phyloP scores from a whole-genome alignment of 35 echinoderm and acorn worm species.

The Apostichopus californicus region DNA sequence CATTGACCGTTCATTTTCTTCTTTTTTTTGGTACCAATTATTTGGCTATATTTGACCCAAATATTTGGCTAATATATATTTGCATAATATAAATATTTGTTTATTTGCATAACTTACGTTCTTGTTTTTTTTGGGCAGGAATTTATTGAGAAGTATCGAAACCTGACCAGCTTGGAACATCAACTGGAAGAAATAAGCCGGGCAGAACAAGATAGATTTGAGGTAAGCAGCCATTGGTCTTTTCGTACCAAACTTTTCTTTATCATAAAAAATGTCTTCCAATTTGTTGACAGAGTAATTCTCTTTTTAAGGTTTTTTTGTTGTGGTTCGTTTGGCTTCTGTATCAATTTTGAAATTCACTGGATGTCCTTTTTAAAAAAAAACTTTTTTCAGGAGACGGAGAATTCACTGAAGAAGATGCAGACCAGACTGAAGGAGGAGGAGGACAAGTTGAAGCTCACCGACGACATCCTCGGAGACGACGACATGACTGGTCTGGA shows the following conservation, averaged over 20 bases:
- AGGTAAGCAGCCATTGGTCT: slow-evolving; percentile 53
- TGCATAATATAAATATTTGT: too few species aligned
- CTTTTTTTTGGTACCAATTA: too few species aligned
- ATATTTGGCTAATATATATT: too few species aligned
- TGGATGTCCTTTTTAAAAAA: too few species aligned
- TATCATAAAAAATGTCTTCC: background rate
- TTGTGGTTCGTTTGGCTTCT: too few species aligned
- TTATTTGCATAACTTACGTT: background rate
- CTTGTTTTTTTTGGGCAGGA: slow-evolving; percentile 47
- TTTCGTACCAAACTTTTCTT: background rate
- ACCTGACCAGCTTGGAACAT: slow-evolving; percentile 88
- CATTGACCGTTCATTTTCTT: background rate
- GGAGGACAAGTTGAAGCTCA: slow-evolving; percentile 68
- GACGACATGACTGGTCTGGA: slow-evolving; percentile 66
- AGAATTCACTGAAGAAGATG: slow-evolving; percentile 85
- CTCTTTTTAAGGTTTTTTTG: background rate
- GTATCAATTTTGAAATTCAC: too few species aligned
- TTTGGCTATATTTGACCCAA: too few species aligned
- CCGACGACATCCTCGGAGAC: slow-evolving; percentile 78
- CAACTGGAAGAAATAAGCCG: slow-evolving; percentile 87
- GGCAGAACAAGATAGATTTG: slow-evolving; percentile 97
- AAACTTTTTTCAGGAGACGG: slow-evolving; percentile 72
- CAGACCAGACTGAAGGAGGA: slow-evolving; percentile 87
- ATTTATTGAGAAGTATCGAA: slow-evolving; percentile 91
- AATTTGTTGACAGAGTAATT: too few species aligned